Conservation (phyloP, 2,888 invertebrate species). For the Drosophila paracracens region DNA sequence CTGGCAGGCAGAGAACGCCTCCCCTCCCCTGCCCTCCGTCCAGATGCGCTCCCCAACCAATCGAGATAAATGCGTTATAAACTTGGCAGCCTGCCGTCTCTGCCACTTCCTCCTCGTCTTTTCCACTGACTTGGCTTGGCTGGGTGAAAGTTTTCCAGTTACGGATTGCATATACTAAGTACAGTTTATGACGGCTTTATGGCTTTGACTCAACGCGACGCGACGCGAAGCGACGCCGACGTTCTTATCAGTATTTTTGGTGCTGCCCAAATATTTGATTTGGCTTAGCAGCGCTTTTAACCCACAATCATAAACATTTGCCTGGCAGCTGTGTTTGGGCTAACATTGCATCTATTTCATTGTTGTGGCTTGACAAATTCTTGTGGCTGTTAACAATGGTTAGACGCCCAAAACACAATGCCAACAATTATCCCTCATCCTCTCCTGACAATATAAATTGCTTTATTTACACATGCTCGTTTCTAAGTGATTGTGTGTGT, state of each 20-base stretch:
- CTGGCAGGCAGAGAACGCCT: conserved; percentile 46
- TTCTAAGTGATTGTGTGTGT: background rate
- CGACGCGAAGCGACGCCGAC: conserved; percentile 17
- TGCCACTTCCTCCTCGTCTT: background rate
- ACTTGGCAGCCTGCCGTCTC: conserved; percentile 30
- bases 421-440: conserved; percentile 28
- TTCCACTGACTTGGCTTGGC: conserved; percentile 19
- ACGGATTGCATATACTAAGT: conserved; percentile 25
- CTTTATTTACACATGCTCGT: conserved; percentile 45
- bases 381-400: conserved; percentile 36
- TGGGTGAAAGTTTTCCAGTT: conserved; percentile 56
- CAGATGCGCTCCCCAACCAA: conserved; percentile 44
- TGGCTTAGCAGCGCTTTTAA: conserved; percentile 41
- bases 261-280: conserved; percentile 54
- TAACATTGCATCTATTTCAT: conserved; percentile 28
- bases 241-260: conserved; percentile 43
- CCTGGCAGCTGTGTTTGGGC: conserved; percentile 23
- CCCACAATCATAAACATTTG: conserved; percentile 24
- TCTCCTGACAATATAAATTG: conserved; percentile 46
- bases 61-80: conserved; percentile 78
- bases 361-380: conserved; percentile 27
- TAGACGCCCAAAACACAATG: conserved; percentile 23
- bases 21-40: background rate
- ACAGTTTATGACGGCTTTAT: conserved; percentile 48
- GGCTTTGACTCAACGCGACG: conserved; percentile 17